Conservation (phyloP, 2,113 vertebrate genomes). For the Psephotus haematonotus region DNA sequence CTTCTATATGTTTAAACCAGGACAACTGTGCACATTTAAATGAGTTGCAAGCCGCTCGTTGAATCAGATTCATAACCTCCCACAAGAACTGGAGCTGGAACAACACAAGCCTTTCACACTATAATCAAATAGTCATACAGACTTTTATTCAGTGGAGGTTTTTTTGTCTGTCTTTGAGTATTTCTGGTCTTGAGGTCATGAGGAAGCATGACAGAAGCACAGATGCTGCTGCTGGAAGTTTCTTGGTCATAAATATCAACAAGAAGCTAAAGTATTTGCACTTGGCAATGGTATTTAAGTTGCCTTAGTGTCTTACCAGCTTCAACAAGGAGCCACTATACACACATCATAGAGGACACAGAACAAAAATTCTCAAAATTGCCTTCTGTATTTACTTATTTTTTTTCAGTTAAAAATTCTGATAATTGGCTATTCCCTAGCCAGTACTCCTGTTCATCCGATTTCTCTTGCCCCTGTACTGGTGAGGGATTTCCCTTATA, state of each 20-base stretch:
- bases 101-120: background rate
- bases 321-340: background rate
- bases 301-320: background rate
- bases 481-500: background rate
- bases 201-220: background rate
- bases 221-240: background rate
- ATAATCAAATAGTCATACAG: background rate
- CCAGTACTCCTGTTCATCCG: background rate
- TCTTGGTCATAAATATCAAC: background rate
- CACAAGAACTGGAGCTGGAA: background rate
- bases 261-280: background rate
- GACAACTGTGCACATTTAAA: background rate
- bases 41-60: background rate
- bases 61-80: background rate
- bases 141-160: background rate
- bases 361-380: background rate
- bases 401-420: background rate
- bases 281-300: background rate
- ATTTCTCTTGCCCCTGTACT: fast-evolving
- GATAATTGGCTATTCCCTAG: background rate
- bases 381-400: background rate
- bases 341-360: background rate
- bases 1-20: background rate
- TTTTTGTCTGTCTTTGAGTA: background rate
- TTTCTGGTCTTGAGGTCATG: background rate